A percentile compares a stretch with the other conserved stretches of the same genome.
phyloP scores from a whole-genome alignment of 2,888 invertebrate species.

The Encarsia formosa region DNA sequence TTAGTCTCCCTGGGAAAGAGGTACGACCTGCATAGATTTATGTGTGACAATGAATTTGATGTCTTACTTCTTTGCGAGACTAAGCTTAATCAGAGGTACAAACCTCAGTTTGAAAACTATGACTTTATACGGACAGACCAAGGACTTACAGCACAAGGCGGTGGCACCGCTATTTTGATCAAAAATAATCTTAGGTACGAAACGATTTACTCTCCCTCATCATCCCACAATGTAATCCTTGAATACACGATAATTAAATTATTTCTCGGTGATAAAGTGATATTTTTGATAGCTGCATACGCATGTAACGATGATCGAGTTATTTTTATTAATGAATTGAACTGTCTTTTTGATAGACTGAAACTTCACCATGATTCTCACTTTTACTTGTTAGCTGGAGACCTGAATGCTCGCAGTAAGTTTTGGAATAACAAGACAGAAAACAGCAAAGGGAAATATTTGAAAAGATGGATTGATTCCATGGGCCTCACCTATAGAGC shows the following conservation, averaged over 20 bases:
- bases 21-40: not conserved
- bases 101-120: conserved; percentile 10
- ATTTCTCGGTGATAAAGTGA: not conserved
- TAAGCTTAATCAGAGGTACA: conserved; percentile 11
- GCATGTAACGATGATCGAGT: not conserved
- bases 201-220: not conserved
- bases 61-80: conserved; percentile 16
- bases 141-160: conserved; percentile 3
- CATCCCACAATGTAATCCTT: not conserved
- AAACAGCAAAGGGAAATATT: conserved; percentile 8
- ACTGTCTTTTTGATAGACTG: not conserved
- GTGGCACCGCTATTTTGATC: conserved; percentile 16
- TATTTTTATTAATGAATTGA: conserved; percentile 1
- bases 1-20: not conserved
- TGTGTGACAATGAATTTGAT: conserved; percentile 3
- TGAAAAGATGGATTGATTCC: conserved; percentile 1
- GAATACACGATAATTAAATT: conserved; percentile 10
- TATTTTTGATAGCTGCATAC: conserved; percentile 2
- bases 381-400: conserved; percentile 1
- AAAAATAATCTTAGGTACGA: not conserved
- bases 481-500: not conserved
- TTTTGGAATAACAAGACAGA: not conserved
- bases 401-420: conserved; percentile 1
- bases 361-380: not conserved
- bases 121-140: conserved; percentile 12